Conservation (phyloP, 1,140 invertebrate genomes). For the Drosophila ogumai region DNA sequence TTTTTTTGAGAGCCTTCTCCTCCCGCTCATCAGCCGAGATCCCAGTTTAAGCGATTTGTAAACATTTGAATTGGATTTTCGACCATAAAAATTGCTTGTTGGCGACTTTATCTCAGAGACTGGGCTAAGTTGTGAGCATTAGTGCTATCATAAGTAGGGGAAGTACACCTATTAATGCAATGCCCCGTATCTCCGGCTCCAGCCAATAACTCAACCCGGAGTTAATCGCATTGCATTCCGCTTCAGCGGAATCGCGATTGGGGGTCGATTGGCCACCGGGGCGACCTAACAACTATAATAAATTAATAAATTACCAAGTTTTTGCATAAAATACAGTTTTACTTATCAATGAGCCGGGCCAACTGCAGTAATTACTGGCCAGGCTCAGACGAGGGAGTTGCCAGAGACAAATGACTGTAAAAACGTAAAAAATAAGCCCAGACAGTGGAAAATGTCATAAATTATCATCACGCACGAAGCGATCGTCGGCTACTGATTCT, state of each 20-base stretch:
- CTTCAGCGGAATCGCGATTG: conserved; percentile 44
- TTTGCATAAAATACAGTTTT: conserved; percentile 71
- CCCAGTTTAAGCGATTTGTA: conserved; percentile 81
- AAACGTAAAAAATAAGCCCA: conserved; percentile 39
- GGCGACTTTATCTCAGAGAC: conserved; percentile 69
- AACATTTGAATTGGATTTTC: conserved; percentile 84
- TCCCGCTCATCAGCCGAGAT: conserved; percentile 17
- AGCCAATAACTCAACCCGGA: conserved; percentile 28
- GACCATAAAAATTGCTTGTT: conserved; percentile 79
- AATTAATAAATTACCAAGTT: conserved; percentile 79
- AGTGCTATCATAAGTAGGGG: conserved; percentile 48
- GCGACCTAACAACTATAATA: conserved; percentile 66
- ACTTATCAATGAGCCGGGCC: conserved; percentile 69
- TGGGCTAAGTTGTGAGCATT: conserved; percentile 62
- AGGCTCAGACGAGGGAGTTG: conserved; percentile 27
- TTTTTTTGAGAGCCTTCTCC: conserved; percentile 48
- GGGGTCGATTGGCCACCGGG: conserved; percentile 24
- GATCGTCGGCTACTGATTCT: conserved; percentile 28
- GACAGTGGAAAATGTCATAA: conserved; percentile 54
- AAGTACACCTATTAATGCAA: conserved; percentile 69
- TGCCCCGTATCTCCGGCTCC: conserved; percentile 28
- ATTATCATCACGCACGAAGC: conserved; percentile 60
- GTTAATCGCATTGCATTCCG: conserved; percentile 75
- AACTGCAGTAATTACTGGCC: conserved; percentile 64
- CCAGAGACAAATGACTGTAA: conserved; percentile 67